Base-by-base conservation (phyloP, 2,113 vertebrate genomes). In the Cryptotis parvus region DNA sequence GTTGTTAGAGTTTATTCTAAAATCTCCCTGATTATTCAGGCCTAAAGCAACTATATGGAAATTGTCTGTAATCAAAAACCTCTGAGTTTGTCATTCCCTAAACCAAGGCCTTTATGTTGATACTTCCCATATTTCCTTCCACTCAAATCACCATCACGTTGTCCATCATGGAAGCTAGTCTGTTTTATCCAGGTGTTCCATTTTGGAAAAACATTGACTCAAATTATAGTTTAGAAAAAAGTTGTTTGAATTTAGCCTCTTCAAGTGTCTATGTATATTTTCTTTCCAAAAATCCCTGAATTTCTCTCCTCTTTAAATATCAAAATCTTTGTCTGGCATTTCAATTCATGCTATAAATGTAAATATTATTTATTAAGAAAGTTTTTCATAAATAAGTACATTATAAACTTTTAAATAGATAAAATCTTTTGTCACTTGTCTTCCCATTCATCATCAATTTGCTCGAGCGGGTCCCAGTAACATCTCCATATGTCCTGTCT, bases 301-400 rank as follows among this genome's bases (percentile, higher is more conserved):
- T 58, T 58, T 58, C 55, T 58, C 55, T 65, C 27, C 63, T 65
- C 29, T 29, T 74, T 73, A 41, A 65, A 65, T 65, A 29, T 31
- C 61, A 8, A 68, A 84, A 88, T 35, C 70, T 63, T 41, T 68
- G 58, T 27, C 9, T 66, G 69, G 16, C 27, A 81, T 81, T 84
- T 93, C 29, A 86, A 43, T 69, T 85, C 88, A 55, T 11, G 55
- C 79, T 85, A 22, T 58, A 91, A 63, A 41, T 74, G 0, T 78
- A 91, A 77, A 85, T 89, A 49, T 70, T 31, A 12, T 89, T 52
- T 92, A 24, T 77, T 58, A 79, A 78, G 74, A 33, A 85, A 80
- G 7, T 41, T 94, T 89, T 91, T 2, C 37, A 26, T 77, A 84
- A 87, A 80, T 84, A 41, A 22, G 33, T 15, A 90, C 72, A 73